Conservation (phyloP, 2,113 vertebrate species). For the Strigops habroptila region DNA sequence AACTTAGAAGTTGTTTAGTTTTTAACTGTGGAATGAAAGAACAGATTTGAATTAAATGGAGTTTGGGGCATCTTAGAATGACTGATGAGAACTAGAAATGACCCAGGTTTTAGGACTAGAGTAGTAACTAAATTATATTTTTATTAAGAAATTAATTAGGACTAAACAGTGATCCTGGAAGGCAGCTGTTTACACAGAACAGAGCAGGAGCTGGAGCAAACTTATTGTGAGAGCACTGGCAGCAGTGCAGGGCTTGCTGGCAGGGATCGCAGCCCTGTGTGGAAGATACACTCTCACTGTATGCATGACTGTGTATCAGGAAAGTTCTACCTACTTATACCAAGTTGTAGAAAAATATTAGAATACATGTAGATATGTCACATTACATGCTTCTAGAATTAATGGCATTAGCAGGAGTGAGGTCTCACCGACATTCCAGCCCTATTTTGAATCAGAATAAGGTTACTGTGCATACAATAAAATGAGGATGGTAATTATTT, state of each 20-base stretch:
- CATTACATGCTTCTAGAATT: neutral
- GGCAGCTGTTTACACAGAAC: neutral
- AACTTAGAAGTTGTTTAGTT: neutral
- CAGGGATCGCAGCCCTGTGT: neutral
- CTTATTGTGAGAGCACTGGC: neutral
- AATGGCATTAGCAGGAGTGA: neutral
- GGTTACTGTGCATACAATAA: neutral
- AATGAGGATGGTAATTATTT: neutral
- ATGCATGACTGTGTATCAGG: neutral
- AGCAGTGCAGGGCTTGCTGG: neutral
- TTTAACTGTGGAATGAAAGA: neutral
- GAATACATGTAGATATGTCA: neutral
- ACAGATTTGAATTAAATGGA: neutral
- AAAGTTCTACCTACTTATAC: neutral
- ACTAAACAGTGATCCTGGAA: neutral
- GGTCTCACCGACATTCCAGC: neutral
- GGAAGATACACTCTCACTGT: rapidly evolving
- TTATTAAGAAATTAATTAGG: neutral
- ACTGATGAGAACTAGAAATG: neutral
- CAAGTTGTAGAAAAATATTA: neutral
- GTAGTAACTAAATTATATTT: neutral
- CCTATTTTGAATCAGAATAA: neutral
- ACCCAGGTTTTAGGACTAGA: neutral
- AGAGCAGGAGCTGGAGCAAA: neutral
- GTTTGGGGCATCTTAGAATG: neutral